Base-by-base conservation (phyloP, 2,797 vertebrate species). In the Gymnopithys bicolor region DNA sequence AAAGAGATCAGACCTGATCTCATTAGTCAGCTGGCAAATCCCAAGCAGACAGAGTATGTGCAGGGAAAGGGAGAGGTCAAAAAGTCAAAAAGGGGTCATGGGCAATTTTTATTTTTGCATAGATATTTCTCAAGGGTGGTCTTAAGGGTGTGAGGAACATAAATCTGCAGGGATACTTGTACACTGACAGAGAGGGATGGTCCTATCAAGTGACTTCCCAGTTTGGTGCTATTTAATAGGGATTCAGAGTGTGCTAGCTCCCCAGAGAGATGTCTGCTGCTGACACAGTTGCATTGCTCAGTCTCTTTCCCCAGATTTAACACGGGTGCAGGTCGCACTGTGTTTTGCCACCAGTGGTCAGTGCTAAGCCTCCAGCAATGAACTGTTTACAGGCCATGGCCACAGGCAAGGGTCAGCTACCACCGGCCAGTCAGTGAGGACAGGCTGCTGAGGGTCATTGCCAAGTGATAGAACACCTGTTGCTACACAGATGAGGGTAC, bases 81-180 rank as follows among this genome's bases (percentile, higher is more conserved):
- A 67, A 85, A 80, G 92, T 89, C 94, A 94, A 94, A 92, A 86
- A 43, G 51, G 45, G 95, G 95, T 96, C 95, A 91, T 1, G 45
- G 49, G 87, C 84, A 93, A 89, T 96, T 96, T 96, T 84, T 95
- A 81, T 87, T 94, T 95, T 91, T 53, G 46, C 83, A 91, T 53
- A 68, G 32, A 35, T 85, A 49, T 95, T 87, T 93, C 88, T 97
- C 93, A 74, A 30, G 95, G 96, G 96, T 95, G 95, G 89, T 94
- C 94, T 92, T 59, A 69, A 74, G 84, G 39, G 62, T 84, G 60
- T 56, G 84, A 89, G 19, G 35, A 83, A 24, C 81, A 84, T 94
- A 94, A 93, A 95, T 95, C 92, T 90, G 1, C 2, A 2, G 60
- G 10, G 53, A 32, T 46, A 43, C 63, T 88, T 4, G 14, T 48